A percentile compares a stretch with the other conserved stretches of the same genome.
Evolutionary conservation across 2,888 invertebrate species (phyloP).

Genomic region (Ennomos erosarius): DNA sequence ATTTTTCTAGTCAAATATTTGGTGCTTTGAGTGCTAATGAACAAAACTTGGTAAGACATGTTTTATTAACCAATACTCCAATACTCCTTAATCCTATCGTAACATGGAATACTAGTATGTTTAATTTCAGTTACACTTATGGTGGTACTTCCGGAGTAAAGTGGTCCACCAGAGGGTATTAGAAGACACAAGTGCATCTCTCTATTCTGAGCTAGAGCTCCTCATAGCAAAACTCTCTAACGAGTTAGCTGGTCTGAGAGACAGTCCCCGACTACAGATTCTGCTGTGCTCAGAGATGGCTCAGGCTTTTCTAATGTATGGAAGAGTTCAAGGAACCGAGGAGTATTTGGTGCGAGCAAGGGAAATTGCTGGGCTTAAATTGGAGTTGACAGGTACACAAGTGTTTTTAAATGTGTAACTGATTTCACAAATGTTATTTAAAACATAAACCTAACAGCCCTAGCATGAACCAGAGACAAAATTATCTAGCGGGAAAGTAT

Average conservation of each 20-base stretch:
- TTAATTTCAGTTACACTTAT: constrained; percentile 70
- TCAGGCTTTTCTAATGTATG: constrained; percentile 90
- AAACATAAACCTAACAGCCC: too few relatives aligned
- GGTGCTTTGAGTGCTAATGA: constrained; percentile 60
- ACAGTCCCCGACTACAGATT: constrained; percentile 65
- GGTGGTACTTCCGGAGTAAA: constrained; percentile 92
- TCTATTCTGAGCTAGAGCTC: constrained; percentile 86
- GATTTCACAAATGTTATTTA: too few relatives aligned
- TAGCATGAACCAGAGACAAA: too few relatives aligned
- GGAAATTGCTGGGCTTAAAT: constrained; percentile 86
- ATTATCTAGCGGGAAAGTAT: too few relatives aligned
- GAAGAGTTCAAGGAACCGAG: constrained; percentile 89
- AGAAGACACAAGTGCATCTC: constrained; percentile 89
- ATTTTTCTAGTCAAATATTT: constrained; percentile 72
- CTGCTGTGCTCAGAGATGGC: constrained; percentile 81
- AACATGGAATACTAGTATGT: constrained; percentile 6
- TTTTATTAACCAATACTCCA: background rate
- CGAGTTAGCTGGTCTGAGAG: constrained; percentile 62
- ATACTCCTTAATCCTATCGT: too few relatives aligned
- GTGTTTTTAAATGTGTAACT: background rate
- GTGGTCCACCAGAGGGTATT: constrained; percentile 90
- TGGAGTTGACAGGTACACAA: constrained; percentile 89
- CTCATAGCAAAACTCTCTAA: constrained; percentile 75
- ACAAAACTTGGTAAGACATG: constrained; percentile 65
- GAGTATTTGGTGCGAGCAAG: constrained; percentile 88